Evolutionary conservation across 2,113 vertebrate genomes (phyloP), one percentile per base, ranked within the genome.

Genomic region (Lepisosteus oculatus): DNA sequence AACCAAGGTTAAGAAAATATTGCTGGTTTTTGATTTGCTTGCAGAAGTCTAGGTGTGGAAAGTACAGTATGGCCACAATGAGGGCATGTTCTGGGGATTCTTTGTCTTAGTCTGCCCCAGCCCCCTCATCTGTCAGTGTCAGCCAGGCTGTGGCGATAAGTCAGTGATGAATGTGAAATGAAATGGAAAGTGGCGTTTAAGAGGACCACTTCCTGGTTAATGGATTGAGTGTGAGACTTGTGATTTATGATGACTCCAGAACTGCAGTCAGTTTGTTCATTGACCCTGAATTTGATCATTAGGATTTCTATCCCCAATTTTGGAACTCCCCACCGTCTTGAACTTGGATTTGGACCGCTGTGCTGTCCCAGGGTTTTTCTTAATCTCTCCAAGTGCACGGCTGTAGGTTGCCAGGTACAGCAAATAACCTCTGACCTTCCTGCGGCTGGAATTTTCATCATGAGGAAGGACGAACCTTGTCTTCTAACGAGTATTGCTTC

Each of bases 181-280:
- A 82, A 84, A 80, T 81, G 77, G 65, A 71, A 85, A 79, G 77
- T 77, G 77, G 84, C 84, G 78, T 80, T 81, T 76, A 80, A 81
- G 76, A 72, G 76, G 72, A 74, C 71, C 68, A 74, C 79, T 79
- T 88, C 78, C 86, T 88, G 84, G 86, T 80, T 89, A 87, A 85
- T 83, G 87, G 74, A 90, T 89, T 83, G 87, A 82, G 45, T 54
- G 12, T 55, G 47, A n/a, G 62, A 15, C 12, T 12, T 47, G 55
- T 55, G 70, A 65, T 72, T 72, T 56, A 65, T 63, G 7, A 43
- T 7, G 8, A 3, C 17, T 29, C 3, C 13, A n/a, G 62, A 5
- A 6, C 47, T 51, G 47, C 62, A 8, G 42, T 14, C 43, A 59
- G 42, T 65, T 71, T 55, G 17, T 14, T 17, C 63, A 51, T 13